A percentile compares a stretch with the other conserved stretches of the same genome.
phyloP scores from a whole-genome alignment of 2,113 vertebrate genomes.

The Helogale parvula region DNA sequence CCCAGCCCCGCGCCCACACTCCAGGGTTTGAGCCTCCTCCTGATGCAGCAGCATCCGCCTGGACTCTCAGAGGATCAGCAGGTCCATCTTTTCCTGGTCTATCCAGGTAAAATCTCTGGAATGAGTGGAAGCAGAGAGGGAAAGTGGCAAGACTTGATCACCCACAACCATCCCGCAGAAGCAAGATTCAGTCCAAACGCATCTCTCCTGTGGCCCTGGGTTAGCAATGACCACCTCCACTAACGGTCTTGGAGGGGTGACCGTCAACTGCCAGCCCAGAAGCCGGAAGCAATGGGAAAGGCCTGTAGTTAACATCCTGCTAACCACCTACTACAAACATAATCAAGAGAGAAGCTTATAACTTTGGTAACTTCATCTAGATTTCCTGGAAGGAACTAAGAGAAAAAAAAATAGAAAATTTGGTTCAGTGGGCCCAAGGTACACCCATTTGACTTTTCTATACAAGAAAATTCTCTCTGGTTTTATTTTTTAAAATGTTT shows the following conservation, averaged over 20 bases:
- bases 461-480: background rate
- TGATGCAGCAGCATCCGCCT: accelerated
- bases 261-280: background rate
- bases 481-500: no score
- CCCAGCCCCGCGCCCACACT: no score
- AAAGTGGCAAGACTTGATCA: no score
- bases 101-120: background rate
- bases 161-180: background rate
- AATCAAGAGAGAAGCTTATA: background rate
- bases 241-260: no score
- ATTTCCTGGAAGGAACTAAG: background rate
- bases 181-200: background rate
- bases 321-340: background rate
- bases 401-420: background rate
- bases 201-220: background rate
- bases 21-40: background rate
- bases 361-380: background rate
- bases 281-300: background rate
- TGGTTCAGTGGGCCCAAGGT: background rate
- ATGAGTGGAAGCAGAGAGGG: background rate
- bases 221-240: background rate
- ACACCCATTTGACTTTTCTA: background rate
- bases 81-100: background rate
- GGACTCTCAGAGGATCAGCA: accelerated
- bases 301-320: background rate